Percentiles rank a stretch among this genome's conserved stretches.
Conservation (phyloP, 2,888 invertebrate species). For the Nymphalis urticae region DNA sequence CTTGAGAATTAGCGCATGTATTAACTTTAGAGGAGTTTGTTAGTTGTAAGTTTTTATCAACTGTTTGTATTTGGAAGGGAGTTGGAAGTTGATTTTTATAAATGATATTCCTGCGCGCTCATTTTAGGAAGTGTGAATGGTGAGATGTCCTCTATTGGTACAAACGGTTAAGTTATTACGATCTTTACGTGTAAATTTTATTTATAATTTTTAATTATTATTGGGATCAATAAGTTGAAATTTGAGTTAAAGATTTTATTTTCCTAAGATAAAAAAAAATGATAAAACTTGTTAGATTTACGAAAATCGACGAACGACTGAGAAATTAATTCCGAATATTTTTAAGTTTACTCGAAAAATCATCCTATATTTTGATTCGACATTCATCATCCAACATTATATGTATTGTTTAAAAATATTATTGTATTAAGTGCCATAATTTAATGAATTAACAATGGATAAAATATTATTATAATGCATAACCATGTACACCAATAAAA, state of each 20-base stretch:
- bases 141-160: conserved; percentile 76
- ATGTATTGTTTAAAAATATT: conserved; percentile 70
- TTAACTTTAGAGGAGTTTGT: conserved; percentile 66
- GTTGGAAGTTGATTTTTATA: conserved; percentile 70
- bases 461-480: conserved; percentile 78
- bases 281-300: conserved; percentile 65
- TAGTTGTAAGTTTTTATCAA: conserved; percentile 78
- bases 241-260: conserved; percentile 73
- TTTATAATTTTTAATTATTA: conserved; percentile 67
- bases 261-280: conserved; percentile 64
- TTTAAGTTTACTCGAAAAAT: conserved; percentile 64
- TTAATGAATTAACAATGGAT: conserved; percentile 80
- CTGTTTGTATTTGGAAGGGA: conserved; percentile 73
- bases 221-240: conserved; percentile 77
- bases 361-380: conserved; percentile 59
- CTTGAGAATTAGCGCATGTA: conserved; percentile 57
- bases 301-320: conserved; percentile 80
- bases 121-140: conserved; percentile 56
- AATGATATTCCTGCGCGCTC: conserved; percentile 77
- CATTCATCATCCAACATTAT: conserved; percentile 58
- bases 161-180: conserved; percentile 74
- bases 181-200: conserved; percentile 62
- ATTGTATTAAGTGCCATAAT: conserved; percentile 81
- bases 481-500: conserved; percentile 82
- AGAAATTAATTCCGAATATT: conserved; percentile 77